Percentiles rank a stretch among this genome's conserved stretches.
These are phyloP conservation scores for Aplocera efformata DNA, from an alignment of 2,888 invertebrate genomes.

Conservation along the genomic window DNA sequence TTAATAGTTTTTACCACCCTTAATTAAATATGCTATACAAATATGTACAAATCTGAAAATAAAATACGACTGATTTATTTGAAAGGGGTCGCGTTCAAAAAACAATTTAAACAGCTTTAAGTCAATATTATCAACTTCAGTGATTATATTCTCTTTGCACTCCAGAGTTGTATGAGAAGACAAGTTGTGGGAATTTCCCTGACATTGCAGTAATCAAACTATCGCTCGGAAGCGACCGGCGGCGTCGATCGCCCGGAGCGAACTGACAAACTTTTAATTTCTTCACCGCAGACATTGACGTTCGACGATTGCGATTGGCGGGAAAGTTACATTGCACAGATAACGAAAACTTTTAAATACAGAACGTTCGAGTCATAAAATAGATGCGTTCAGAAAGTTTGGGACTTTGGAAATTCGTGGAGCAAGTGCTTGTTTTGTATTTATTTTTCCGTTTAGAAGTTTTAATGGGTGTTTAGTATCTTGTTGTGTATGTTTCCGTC, in stretches of 20 bases:
- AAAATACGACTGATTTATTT: too few relatives aligned
- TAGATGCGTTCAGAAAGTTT: conserved; percentile 42
- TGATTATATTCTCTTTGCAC: too few relatives aligned
- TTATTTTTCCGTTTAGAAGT: conserved; percentile 22
- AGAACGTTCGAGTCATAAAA: conserved; percentile 50
- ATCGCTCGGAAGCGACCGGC: conserved; percentile 48
- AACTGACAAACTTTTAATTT: conserved; percentile 76
- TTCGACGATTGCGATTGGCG: conserved; percentile 69
- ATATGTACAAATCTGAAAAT: too few relatives aligned
- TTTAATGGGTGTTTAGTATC: conserved; percentile 22
- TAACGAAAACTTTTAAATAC: conserved; percentile 56
- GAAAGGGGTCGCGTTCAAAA: too few relatives aligned
- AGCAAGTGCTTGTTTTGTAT: conserved; percentile 23
- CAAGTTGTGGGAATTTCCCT: conserved; percentile 29
- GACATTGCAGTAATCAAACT: conserved; percentile 47
- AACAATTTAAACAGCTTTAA: too few relatives aligned
- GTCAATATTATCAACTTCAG: too few relatives aligned
- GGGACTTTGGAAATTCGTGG: conserved; percentile 35
- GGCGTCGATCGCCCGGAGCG: conserved; percentile 60
- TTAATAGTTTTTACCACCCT: too few relatives aligned
- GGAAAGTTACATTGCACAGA: conserved; percentile 71
- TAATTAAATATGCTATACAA: too few relatives aligned
- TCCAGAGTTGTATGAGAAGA: conserved; percentile 21
- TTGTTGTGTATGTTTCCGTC: conserved; percentile 13
- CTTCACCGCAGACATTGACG: conserved; percentile 70